phyloP scores from a whole-genome alignment of 1,140 invertebrate genomes.

The Agrypnia vestita region DNA sequence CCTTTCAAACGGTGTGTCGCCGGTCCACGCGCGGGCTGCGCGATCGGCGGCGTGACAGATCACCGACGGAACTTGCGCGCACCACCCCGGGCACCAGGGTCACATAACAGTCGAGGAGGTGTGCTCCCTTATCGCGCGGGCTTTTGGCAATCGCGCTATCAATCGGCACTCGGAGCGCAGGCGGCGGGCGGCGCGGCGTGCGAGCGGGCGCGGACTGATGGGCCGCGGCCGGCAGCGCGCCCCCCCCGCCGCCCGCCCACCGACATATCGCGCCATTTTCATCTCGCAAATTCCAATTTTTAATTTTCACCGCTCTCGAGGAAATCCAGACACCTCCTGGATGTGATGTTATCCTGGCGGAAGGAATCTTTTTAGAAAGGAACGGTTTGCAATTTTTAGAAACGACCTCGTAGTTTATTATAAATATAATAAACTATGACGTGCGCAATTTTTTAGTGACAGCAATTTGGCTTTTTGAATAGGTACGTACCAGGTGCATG shows the following conservation, averaged over 20 bases:
- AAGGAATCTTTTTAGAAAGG: background rate
- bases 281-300: slow-evolving; percentile 42
- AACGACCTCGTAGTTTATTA: too few species aligned
- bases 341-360: background rate
- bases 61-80: slow-evolving; percentile 37
- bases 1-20: slow-evolving; percentile 12
- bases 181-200: slow-evolving; percentile 36
- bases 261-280: slow-evolving; percentile 39
- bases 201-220: slow-evolving; percentile 45
- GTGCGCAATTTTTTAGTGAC: too few species aligned
- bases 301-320: slow-evolving; percentile 25
- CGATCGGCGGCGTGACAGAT: slow-evolving; percentile 2
- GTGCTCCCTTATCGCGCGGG: slow-evolving; percentile 6
- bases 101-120: slow-evolving; percentile 44
- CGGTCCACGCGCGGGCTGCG: slow-evolving; percentile 27
- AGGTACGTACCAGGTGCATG: too few species aligned
- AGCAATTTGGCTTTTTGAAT: too few species aligned
- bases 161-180: slow-evolving; percentile 39
- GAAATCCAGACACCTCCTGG: slow-evolving; percentile 22
- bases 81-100: slow-evolving; percentile 35
- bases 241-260: slow-evolving; percentile 38
- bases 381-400: too few species aligned
- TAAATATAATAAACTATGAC: too few species aligned
- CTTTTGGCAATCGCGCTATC: slow-evolving; percentile 26
- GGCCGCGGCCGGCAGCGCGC: slow-evolving; percentile 29